Evolutionary conservation across 1,140 invertebrate species (phyloP).

Genomic region (Ceratitis capitata): DNA sequence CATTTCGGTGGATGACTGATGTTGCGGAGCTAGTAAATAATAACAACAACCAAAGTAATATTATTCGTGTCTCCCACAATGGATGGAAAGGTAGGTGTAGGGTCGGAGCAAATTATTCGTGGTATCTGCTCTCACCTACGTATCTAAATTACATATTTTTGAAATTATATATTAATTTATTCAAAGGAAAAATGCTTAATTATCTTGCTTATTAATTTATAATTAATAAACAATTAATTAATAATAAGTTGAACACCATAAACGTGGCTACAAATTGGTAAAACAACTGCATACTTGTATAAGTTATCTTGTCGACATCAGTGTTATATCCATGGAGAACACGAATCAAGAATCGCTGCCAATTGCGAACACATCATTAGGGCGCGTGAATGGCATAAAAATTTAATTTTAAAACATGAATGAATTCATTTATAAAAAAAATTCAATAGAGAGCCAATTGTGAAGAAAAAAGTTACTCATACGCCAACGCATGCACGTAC

Average conservation of each 20-base stretch:
- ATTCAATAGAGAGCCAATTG: background rate
- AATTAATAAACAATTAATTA: background rate
- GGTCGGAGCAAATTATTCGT: too few relatives aligned
- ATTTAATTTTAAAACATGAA: background rate
- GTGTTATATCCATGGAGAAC: background rate
- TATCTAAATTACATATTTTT: too few relatives aligned
- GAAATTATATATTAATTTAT: too few relatives aligned
- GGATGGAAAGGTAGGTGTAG: too few relatives aligned
- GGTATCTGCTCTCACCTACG: too few relatives aligned
- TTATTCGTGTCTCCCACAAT: too few relatives aligned
- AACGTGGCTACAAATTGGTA: too few relatives aligned
- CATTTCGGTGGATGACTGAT: too few relatives aligned
- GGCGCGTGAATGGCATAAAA: background rate
- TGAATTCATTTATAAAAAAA: background rate
- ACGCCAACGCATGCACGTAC: background rate
- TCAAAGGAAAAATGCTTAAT: too few relatives aligned
- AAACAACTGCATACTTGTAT: background rate
- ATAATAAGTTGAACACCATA: background rate
- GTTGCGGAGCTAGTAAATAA: too few relatives aligned
- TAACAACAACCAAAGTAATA: too few relatives aligned
- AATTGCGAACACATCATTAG: conserved; percentile 2
- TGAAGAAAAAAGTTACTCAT: background rate
- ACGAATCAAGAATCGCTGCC: background rate
- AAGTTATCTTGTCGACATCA: background rate
- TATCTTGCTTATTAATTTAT: background rate